A percentile compares a stretch with the other conserved stretches of the same genome.
phyloP scores from a whole-genome alignment of 2,888 invertebrate genomes.

The Drosophila greeni region DNA sequence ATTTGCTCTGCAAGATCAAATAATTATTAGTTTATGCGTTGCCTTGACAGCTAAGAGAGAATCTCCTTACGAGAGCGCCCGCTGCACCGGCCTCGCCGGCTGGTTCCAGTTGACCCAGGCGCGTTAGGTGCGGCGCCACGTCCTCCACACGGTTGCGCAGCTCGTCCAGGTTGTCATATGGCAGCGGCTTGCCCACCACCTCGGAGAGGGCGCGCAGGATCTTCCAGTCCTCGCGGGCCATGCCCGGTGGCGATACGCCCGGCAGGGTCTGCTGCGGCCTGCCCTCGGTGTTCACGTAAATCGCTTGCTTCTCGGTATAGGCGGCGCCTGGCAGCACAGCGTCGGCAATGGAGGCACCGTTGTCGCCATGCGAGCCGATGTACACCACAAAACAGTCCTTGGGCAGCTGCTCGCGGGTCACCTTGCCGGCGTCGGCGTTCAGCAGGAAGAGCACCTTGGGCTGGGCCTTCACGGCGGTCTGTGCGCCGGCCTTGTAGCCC shows the following conservation, averaged over 20 bases:
- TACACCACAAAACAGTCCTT: slow-evolving; percentile 93
- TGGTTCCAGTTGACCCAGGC: slow-evolving; percentile 90
- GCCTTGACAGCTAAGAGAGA: too few relatives aligned
- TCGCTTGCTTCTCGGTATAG: slow-evolving; percentile 99
- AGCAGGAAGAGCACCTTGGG: slow-evolving; percentile 92
- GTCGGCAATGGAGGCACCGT: slow-evolving; percentile 95
- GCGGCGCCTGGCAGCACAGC: slow-evolving; percentile 96
- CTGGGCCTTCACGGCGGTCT: slow-evolving; percentile 82
- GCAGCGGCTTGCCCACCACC: slow-evolving; percentile 86
- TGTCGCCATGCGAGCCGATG: slow-evolving; percentile 97
- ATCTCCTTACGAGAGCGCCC: slow-evolving; percentile 79
- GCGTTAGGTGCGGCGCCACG: slow-evolving; percentile 92
- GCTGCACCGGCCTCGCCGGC: slow-evolving; percentile 90
- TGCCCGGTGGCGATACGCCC: slow-evolving; percentile 94
- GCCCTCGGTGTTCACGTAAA: slow-evolving; percentile 98
- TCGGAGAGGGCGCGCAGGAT: slow-evolving; percentile 97
- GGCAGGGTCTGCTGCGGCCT: slow-evolving; percentile 93
- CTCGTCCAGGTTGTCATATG: slow-evolving; percentile 92
- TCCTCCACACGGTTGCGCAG: slow-evolving; percentile 89
- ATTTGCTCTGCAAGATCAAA: slow-evolving; percentile 76
- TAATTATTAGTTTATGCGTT: too few relatives aligned
- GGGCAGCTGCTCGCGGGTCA: slow-evolving; percentile 88
- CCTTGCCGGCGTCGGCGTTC: slow-evolving; percentile 93
- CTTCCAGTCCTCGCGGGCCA: slow-evolving; percentile 98
- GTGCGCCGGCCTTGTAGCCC: slow-evolving; percentile 90